These are phyloP conservation scores for Pycnomerus fuliginosus DNA, from an alignment of 2,888 invertebrate genomes.

Conservation along the genomic window DNA sequence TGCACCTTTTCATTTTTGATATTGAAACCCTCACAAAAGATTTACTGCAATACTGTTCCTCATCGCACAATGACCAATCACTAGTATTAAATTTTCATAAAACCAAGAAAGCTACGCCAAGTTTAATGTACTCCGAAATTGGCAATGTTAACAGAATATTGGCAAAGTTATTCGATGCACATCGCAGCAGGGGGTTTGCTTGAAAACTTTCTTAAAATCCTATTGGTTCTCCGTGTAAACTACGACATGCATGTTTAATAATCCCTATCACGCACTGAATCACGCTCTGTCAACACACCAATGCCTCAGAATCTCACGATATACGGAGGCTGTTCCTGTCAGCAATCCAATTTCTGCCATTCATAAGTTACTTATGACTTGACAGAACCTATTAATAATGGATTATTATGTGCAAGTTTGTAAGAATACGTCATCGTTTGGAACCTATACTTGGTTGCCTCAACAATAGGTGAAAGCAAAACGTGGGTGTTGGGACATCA, in stretches of 20 bases:
- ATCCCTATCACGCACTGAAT: constrained; percentile 34
- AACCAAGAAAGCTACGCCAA: no score
- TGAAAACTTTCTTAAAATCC: neutral
- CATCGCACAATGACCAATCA: no score
- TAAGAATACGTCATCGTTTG: no score
- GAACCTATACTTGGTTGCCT: no score
- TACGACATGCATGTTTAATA: constrained; percentile 38
- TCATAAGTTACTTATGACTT: constrained; percentile 6
- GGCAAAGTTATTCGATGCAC: constrained; percentile 33
- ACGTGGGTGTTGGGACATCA: no score
- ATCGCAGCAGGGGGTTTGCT: constrained; percentile 26
- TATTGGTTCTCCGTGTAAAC: constrained; percentile 20
- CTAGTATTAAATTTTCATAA: no score
- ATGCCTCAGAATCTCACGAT: constrained; percentile 10
- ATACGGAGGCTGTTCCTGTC: constrained; percentile 8
- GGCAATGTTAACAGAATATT: constrained; percentile 37
- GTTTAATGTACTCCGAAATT: constrained; percentile 28
- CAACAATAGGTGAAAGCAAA: no score
- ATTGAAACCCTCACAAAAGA: no score
- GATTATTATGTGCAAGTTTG: constrained; percentile 1
- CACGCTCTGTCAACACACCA: constrained; percentile 33
- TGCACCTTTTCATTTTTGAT: constrained; percentile 2
- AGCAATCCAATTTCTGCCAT: constrained; percentile 11
- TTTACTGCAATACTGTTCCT: no score
- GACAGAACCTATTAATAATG: constrained; percentile 3